Conservation (phyloP, 2,113 vertebrate genomes). For the Neodontobutis hainanensis region DNA sequence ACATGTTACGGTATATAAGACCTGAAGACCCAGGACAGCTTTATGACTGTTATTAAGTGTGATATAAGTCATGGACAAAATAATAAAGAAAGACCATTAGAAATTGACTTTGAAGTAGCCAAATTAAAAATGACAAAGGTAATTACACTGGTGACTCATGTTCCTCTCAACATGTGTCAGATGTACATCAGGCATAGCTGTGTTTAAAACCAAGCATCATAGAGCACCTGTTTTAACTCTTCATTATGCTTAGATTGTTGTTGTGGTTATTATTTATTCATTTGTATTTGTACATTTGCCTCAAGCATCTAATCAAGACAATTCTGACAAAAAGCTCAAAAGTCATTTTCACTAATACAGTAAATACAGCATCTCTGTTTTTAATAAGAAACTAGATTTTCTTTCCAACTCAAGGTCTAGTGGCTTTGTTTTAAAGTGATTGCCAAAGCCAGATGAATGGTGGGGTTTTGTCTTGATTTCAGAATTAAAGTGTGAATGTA, state of each 20-base stretch:
- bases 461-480: background rate
- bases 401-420: background rate
- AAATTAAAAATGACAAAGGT: slow-evolving; percentile 41
- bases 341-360: background rate
- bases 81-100: slow-evolving; percentile 40
- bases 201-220: slow-evolving; percentile 2
- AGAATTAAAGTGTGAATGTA: background rate
- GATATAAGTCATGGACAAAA: slow-evolving; percentile 24
- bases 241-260: background rate
- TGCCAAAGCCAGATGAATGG: background rate
- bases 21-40: background rate
- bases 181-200: background rate
- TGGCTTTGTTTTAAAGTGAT: background rate
- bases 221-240: slow-evolving; percentile 43
- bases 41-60: slow-evolving; percentile 49
- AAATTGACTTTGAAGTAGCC: slow-evolving; percentile 47
- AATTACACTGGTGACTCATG: slow-evolving; percentile 56
- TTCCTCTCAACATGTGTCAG: slow-evolving; percentile 27
- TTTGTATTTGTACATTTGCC: background rate
- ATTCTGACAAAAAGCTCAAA: background rate
- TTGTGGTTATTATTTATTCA: background rate
- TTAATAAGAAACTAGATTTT: slow-evolving; percentile 3
- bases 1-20: slow-evolving; percentile 7
- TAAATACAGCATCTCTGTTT: background rate
- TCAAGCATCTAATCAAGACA: background rate